Conservation (phyloP, 2,888 invertebrate genomes). For the Hirtodrosophila duncani region DNA sequence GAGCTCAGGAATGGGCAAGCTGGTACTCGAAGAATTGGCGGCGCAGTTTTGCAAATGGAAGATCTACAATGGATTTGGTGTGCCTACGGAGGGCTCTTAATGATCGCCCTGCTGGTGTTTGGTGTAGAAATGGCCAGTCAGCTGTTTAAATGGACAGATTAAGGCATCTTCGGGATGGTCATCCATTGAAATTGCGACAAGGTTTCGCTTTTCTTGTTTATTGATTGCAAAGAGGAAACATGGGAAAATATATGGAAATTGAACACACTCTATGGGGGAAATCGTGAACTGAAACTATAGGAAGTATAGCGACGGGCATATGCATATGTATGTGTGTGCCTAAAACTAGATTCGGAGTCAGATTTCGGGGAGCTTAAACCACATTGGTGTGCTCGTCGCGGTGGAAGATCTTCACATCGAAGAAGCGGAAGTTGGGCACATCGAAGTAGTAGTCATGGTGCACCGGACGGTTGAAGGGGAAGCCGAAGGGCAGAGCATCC, state of each 20-base stretch:
- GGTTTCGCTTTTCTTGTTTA: conserved; percentile 32
- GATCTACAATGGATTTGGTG: conserved; percentile 53
- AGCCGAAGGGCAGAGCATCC: conserved; percentile 82
- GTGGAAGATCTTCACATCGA: conserved; percentile 84
- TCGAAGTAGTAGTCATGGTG: conserved; percentile 81
- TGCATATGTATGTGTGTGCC: neutral
- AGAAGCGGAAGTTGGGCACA: conserved; percentile 84
- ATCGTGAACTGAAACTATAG: too few species aligned
- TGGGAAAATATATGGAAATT: conserved; percentile 21
- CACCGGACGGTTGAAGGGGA: conserved; percentile 86
- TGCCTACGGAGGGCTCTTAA: conserved; percentile 27
- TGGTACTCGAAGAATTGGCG: neutral
- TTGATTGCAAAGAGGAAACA: conserved; percentile 22
- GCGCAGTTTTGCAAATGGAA: conserved; percentile 25
- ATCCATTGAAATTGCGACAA: too few species aligned
- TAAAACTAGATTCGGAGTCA: conserved; percentile 28
- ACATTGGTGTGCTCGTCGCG: conserved; percentile 79
- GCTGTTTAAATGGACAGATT: too few species aligned
- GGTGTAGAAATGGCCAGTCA: conserved; percentile 39
- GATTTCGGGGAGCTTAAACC: conserved; percentile 66
- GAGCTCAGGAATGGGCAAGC: conserved; percentile 35
- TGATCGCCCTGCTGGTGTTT: conserved; percentile 20
- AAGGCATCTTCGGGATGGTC: too few species aligned
- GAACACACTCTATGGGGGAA: conserved; percentile 43
- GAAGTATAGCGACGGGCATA: conserved; percentile 13